Evolutionary conservation across 1,140 invertebrate genomes (phyloP).

Genomic region (Goniozus legneri): DNA sequence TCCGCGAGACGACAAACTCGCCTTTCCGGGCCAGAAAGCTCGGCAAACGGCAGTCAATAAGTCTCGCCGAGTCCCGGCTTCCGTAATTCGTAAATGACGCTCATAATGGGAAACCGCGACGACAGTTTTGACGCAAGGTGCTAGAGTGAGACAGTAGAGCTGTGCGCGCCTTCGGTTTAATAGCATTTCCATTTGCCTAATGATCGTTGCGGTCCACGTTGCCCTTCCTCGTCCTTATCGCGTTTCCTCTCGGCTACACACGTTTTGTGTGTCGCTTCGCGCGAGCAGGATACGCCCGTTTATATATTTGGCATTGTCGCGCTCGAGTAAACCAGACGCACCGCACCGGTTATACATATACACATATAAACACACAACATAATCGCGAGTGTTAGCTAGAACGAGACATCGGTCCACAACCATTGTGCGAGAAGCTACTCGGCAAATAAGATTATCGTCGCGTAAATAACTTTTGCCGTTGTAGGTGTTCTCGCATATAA

Average conservation of each 20-base stretch:
- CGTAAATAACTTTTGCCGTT: slow-evolving; percentile 41
- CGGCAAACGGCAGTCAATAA: too few species aligned
- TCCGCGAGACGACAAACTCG: too few species aligned
- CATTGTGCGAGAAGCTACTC: slow-evolving; percentile 37
- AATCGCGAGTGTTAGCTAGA: background rate
- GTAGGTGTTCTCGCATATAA: background rate
- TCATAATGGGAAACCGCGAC: too few species aligned
- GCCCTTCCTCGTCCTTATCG: slow-evolving; percentile 40
- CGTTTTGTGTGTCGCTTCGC: too few species aligned
- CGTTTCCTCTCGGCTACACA: slow-evolving; percentile 50
- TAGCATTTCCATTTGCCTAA: slow-evolving; percentile 47
- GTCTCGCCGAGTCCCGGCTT: too few species aligned
- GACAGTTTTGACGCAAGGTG: slow-evolving; percentile 36
- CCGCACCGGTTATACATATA: background rate
- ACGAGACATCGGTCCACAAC: slow-evolving; percentile 19
- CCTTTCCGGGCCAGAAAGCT: too few species aligned
- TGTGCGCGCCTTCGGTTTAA: slow-evolving; percentile 30
- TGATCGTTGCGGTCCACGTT: slow-evolving; percentile 34
- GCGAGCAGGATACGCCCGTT: too few species aligned
- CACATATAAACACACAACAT: background rate
- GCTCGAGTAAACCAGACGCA: background rate
- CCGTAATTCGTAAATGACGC: too few species aligned
- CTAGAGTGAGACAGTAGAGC: too few species aligned
- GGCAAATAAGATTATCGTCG: slow-evolving; percentile 49
- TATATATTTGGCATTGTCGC: too few species aligned